Conservation (phyloP, 2,797 vertebrate species). For the Cirrhinus molitorella region DNA sequence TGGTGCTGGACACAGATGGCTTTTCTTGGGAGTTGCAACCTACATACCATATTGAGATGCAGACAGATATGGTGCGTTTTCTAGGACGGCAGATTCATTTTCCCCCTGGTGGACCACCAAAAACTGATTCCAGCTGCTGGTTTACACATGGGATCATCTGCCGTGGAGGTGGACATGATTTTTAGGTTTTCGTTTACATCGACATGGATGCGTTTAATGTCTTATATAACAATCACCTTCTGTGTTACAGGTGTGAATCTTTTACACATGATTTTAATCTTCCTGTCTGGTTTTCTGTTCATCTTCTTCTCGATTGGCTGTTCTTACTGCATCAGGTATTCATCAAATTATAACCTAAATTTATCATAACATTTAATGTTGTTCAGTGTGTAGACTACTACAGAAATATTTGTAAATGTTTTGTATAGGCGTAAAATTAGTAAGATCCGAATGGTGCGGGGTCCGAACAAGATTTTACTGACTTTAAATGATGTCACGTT, state of each 20-base stretch:
- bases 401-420: conserved; percentile 30
- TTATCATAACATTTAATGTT: background rate
- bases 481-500: conserved; percentile 81
- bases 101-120: conserved; percentile 73
- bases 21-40: conserved; percentile 74
- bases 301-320: conserved; percentile 49
- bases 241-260: conserved; percentile 62
- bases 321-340: conserved; percentile 66
- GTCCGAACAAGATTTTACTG: conserved; percentile 80
- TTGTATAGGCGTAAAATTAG: conserved; percentile 73
- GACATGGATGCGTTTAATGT: background rate
- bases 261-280: conserved; percentile 50
- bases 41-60: conserved; percentile 80
- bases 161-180: conserved; percentile 73
- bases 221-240: conserved; percentile 9
- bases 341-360: background rate
- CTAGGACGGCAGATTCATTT: conserved; percentile 81
- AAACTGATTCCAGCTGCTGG: conserved; percentile 81
- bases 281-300: conserved; percentile 50
- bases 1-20: conserved; percentile 84
- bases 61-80: conserved; percentile 72
- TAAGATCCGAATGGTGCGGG: conserved; percentile 73
- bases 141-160: conserved; percentile 81
- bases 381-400: background rate
- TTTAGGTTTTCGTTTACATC: background rate